These are phyloP conservation scores for Plutomurus gul DNA, from an alignment of 1,140 invertebrate species.

Conservation along the genomic window DNA sequence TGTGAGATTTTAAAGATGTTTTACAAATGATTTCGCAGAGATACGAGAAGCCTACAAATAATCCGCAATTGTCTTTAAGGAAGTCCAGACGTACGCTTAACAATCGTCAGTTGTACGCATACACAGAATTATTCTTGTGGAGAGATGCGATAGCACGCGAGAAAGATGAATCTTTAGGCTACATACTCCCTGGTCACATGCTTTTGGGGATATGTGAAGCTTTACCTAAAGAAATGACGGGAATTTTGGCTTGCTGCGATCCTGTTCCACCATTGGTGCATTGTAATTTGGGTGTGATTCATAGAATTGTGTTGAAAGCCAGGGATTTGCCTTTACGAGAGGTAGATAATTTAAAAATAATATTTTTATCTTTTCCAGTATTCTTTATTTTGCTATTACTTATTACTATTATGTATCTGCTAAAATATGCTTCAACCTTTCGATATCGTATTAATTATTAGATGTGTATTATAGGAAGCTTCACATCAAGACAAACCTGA, in stretches of 20 bases:
- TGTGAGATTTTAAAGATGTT: neutral
- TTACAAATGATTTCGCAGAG: slow-evolving; percentile 60
- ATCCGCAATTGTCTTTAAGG: slow-evolving; percentile 56
- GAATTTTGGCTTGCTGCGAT: slow-evolving; percentile 90
- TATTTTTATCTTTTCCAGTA: neutral
- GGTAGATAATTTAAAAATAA: neutral
- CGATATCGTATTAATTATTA: neutral
- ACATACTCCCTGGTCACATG: slow-evolving; percentile 95
- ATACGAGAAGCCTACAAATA: slow-evolving; percentile 75
- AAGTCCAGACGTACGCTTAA: slow-evolving; percentile 83
- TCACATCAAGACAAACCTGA: neutral
- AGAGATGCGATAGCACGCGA: slow-evolving; percentile 79
- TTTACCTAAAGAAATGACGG: slow-evolving; percentile 91
- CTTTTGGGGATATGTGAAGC: slow-evolving; percentile 84
- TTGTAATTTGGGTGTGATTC: slow-evolving; percentile 74
- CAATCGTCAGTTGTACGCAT: slow-evolving; percentile 79
- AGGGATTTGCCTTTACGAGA: slow-evolving; percentile 73
- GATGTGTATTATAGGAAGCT: neutral
- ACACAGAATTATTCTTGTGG: slow-evolving; percentile 85
- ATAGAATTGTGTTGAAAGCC: slow-evolving; percentile 76
- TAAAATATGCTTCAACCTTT: neutral
- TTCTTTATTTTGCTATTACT: neutral
- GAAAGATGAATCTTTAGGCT: slow-evolving; percentile 90
- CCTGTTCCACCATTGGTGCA: slow-evolving; percentile 86
- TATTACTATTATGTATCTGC: neutral